Evolutionary conservation across 2,113 vertebrate species (phyloP).

Genomic region (Herpetotheres cachinnans): DNA sequence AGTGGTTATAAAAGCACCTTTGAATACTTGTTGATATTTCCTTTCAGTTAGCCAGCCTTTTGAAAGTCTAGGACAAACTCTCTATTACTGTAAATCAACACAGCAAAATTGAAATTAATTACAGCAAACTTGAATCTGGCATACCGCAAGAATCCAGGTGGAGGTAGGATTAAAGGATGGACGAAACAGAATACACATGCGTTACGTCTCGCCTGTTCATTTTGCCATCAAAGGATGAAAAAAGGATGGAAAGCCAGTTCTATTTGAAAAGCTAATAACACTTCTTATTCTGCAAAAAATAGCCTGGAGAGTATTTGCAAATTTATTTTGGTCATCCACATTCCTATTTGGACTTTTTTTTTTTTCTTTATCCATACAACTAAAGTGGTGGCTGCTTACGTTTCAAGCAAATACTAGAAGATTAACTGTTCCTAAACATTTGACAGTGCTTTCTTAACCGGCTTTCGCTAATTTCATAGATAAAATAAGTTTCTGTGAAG

Average conservation of each 20-base stretch:
- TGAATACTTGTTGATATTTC: not conserved
- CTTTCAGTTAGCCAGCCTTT: not conserved
- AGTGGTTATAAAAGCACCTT: not conserved
- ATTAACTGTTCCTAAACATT: not conserved
- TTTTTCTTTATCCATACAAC: not conserved
- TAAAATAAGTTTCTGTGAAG: not conserved
- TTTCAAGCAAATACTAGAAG: not conserved
- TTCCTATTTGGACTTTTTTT: rapidly evolving
- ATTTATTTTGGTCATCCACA: not conserved
- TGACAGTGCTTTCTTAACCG: not conserved
- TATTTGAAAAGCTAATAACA: not conserved
- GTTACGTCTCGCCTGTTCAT: not conserved
- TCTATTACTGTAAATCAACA: not conserved
- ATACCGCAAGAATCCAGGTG: not conserved
- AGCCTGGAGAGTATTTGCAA: not conserved
- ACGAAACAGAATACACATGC: not conserved
- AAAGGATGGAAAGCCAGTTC: not conserved
- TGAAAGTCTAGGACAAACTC: not conserved
- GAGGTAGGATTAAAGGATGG: not conserved
- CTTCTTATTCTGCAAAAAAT: not conserved
- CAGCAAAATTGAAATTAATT: not conserved
- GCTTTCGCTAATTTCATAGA: not conserved
- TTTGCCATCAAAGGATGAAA: not conserved
- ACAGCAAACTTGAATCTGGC: not conserved
- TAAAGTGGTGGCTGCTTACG: not conserved